phyloP scores from a whole-genome alignment of 2,888 invertebrate genomes.

The Caenorhabditis sp. region DNA sequence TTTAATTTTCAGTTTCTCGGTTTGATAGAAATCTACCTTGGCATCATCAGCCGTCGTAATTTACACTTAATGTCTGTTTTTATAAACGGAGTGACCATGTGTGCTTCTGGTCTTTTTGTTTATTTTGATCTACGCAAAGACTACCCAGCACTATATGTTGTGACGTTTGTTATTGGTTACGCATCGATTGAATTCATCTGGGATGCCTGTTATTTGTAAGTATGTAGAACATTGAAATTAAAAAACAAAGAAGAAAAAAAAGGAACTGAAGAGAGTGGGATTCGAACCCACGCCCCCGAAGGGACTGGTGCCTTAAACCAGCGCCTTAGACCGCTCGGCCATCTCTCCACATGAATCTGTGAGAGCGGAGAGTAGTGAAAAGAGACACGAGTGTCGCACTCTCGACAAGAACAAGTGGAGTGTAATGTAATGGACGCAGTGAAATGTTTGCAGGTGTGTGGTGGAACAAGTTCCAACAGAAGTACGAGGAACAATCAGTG shows the following conservation, averaged over 20 bases:
- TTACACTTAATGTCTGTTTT: conserved; percentile 55
- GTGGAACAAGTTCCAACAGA: conserved; percentile 66
- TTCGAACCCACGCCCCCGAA: conserved; percentile 92
- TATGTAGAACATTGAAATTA: too few relatives aligned
- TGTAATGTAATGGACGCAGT: too few relatives aligned
- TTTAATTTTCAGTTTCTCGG: conserved; percentile 48
- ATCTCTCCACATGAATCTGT: conserved; percentile 52
- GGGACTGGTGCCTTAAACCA: conserved; percentile 92
- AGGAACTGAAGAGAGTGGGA: conserved; percentile 86
- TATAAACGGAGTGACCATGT: conserved; percentile 44
- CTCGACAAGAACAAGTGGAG: neutral
- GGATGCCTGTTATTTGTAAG: conserved; percentile 66
- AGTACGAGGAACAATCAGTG: conserved; percentile 57
- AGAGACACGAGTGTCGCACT: neutral
- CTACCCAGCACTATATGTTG: conserved; percentile 36
- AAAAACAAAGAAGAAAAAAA: conserved; percentile 28
- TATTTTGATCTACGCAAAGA: conserved; percentile 30
- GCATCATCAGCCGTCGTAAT: conserved; percentile 55
- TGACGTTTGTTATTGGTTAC: conserved; percentile 42
- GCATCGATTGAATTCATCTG: conserved; percentile 57
- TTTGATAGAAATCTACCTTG: conserved; percentile 44
- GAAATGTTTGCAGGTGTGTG: conserved; percentile 56
- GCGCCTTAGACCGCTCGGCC: conserved; percentile 88
- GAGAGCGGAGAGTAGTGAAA: neutral
- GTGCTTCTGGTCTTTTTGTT: conserved; percentile 43